Percentiles rank a stretch among this genome's conserved stretches.
These are phyloP conservation scores for Luscinia luscinia DNA, from an alignment of 2,797 vertebrate genomes.

Conservation along the genomic window DNA sequence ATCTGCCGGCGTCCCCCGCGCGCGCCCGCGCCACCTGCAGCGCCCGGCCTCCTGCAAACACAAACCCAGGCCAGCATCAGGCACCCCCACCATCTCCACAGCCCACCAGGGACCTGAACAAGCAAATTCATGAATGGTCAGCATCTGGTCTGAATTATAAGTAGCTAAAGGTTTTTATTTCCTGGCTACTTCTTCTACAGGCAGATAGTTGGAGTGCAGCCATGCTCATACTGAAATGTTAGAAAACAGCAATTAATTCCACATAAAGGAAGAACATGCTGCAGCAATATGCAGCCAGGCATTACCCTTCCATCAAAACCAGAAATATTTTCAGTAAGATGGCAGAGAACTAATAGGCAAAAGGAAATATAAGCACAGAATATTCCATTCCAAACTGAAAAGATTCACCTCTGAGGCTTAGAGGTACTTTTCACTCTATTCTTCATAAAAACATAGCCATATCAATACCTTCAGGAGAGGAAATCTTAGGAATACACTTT, in stretches of 20 bases:
- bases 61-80: background rate
- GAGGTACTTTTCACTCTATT: background rate
- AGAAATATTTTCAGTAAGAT: background rate
- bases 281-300: background rate
- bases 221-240: background rate
- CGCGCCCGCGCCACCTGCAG: constrained; percentile 89
- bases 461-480: background rate
- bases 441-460: background rate
- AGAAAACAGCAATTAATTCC: background rate
- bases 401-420: background rate
- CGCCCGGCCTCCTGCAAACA: constrained; percentile 86
- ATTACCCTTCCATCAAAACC: background rate
- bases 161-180: background rate
- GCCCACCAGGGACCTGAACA: background rate
- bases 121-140: background rate
- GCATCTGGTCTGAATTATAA: constrained; percentile 18
- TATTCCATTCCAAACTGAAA: background rate
- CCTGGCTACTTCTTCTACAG: background rate
- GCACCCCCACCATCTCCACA: background rate
- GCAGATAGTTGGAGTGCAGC: background rate
- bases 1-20: constrained; percentile 87
- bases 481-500: background rate
- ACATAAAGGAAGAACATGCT: background rate
- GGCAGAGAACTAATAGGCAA: background rate
- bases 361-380: background rate